Evolutionary conservation across 2,113 vertebrate genomes (phyloP).

Genomic region (Megaptera novaeangliae): DNA sequence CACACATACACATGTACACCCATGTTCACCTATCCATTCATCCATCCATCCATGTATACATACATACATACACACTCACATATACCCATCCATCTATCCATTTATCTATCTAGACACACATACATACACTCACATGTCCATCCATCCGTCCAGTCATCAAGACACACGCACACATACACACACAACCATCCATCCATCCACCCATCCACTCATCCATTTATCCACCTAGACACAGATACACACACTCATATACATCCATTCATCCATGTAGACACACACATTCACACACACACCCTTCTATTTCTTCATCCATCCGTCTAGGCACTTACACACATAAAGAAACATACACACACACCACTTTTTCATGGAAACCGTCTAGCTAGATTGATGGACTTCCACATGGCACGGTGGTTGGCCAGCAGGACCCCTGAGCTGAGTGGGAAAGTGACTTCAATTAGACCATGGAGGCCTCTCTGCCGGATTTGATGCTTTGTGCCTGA

Average conservation of each 20-base stretch:
- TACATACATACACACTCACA: background rate
- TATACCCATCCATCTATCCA: no score
- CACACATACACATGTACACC: no score
- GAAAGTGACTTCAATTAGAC: background rate
- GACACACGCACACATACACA: fast-evolving
- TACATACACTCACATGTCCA: background rate
- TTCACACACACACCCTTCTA: background rate
- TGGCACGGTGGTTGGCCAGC: background rate
- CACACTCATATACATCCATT: background rate
- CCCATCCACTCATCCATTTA: background rate
- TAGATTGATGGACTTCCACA: fast-evolving
- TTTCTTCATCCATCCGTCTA: background rate
- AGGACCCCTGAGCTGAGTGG: background rate
- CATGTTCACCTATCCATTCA: background rate
- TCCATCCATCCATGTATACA: background rate
- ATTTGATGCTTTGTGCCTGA: fast-evolving
- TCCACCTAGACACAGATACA: background rate
- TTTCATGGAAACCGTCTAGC: background rate
- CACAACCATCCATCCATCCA: no score
- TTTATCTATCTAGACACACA: background rate
- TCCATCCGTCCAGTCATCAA: background rate
- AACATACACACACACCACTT: background rate
- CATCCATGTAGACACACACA: background rate
- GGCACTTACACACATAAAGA: background rate
- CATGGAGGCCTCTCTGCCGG: fast-evolving